Conservation (phyloP, 2,113 vertebrate species). For the Podarcis raffonei region DNA sequence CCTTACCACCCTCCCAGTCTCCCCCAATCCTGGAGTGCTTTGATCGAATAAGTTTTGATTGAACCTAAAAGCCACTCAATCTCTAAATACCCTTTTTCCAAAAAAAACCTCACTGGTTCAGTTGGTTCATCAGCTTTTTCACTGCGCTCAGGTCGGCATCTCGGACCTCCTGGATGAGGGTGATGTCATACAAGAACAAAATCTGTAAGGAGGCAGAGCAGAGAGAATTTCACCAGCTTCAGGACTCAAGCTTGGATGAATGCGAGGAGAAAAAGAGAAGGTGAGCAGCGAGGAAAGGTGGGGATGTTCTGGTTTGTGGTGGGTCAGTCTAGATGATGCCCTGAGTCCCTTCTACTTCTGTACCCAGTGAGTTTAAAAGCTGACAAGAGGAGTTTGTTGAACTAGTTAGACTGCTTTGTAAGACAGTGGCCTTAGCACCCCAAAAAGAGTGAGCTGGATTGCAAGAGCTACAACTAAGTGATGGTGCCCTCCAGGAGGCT, state of each 20-base stretch:
- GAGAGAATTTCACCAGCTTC: fast-evolving
- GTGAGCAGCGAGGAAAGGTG: neutral
- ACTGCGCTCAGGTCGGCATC: slow-evolving; percentile 84
- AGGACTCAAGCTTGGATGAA: neutral
- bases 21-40: fast-evolving
- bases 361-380: too few relatives aligned
- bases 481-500: too few relatives aligned
- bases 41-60: neutral
- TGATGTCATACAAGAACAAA: slow-evolving; percentile 81
- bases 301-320: neutral
- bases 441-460: too few relatives aligned
- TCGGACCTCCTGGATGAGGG: slow-evolving; percentile 90
- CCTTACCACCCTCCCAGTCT: fast-evolving
- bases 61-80: neutral
- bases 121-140: slow-evolving; percentile 77
- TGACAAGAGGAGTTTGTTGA: too few relatives aligned
- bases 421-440: too few relatives aligned
- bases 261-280: neutral
- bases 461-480: too few relatives aligned
- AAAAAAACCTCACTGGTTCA: slow-evolving; percentile 80
- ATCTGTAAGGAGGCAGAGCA: slow-evolving; percentile 72
- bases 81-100: neutral
- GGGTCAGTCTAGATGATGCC: too few relatives aligned
- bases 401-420: too few relatives aligned
- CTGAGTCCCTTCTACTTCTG: too few relatives aligned